Percentiles rank a stretch among this genome's conserved stretches.
Conservation (phyloP, 2,888 invertebrate genomes). For the Mystacides longicornis region DNA sequence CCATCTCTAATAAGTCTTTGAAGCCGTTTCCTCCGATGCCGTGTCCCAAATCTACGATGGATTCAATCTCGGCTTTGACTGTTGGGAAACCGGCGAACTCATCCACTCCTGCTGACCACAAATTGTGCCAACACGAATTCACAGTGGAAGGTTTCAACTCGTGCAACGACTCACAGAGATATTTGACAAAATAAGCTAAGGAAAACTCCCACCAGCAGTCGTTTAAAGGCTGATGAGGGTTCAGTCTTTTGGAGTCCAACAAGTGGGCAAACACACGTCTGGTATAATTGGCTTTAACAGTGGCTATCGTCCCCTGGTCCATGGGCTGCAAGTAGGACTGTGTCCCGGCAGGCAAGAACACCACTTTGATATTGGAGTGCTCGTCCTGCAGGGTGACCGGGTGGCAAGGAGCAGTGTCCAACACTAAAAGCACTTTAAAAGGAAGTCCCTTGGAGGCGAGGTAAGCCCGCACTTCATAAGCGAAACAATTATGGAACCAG, state of each 20-base stretch:
- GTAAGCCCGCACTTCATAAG: conserved; percentile 25
- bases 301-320: conserved; percentile 27
- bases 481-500: conserved; percentile 26
- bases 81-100: conserved; percentile 26
- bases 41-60: conserved; percentile 27
- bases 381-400: conserved; percentile 22
- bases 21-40: conserved; percentile 29
- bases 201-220: conserved; percentile 28
- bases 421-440: conserved; percentile 26
- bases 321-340: conserved; percentile 28
- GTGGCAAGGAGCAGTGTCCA: conserved; percentile 27
- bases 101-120: conserved; percentile 29
- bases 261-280: conserved; percentile 6
- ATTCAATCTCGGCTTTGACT: conserved; percentile 26
- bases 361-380: conserved; percentile 25
- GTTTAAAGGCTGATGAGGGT: conserved; percentile 17
- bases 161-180: conserved; percentile 23
- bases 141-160: conserved; percentile 26
- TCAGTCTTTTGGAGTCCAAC: conserved; percentile 5
- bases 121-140: conserved; percentile 27
- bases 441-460: conserved; percentile 23
- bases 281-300: conserved; percentile 10
- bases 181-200: conserved; percentile 27
- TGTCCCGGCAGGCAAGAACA: conserved; percentile 29
- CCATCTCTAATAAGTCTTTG: conserved; percentile 27